phyloP scores from a whole-genome alignment of 1,140 invertebrate genomes.

The Dryas iulia region DNA sequence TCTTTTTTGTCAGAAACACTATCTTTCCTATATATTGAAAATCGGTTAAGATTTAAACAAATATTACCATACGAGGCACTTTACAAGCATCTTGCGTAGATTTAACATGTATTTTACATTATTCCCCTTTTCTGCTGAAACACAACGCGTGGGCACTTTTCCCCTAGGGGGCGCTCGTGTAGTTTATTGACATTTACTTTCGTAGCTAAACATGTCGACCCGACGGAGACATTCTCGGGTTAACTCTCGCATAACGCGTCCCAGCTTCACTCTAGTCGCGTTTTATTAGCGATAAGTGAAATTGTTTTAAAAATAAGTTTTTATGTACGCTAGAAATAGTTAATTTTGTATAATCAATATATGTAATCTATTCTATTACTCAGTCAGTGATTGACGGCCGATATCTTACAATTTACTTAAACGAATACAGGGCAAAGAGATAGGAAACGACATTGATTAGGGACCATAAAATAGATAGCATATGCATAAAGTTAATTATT shows the following conservation, averaged over 20 bases:
- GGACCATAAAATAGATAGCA: too few relatives aligned
- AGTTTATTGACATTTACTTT: conserved; percentile 79
- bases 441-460: too few relatives aligned
- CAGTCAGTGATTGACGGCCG: too few relatives aligned
- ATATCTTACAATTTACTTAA: too few relatives aligned
- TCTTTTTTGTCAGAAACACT: too few relatives aligned
- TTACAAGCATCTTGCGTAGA: conserved; percentile 29
- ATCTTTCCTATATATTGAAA: too few relatives aligned
- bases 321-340: not conserved
- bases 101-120: conserved; percentile 63
- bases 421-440: too few relatives aligned
- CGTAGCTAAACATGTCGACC: conserved; percentile 56
- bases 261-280: conserved; percentile 32
- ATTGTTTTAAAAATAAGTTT: conserved; percentile 25
- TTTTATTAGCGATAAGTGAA: conserved; percentile 40
- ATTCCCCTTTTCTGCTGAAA: conserved; percentile 45
- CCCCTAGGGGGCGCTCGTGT: conserved; percentile 57
- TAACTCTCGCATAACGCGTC: conserved; percentile 49
- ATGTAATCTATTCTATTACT: too few relatives aligned
- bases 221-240: conserved; percentile 50
- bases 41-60: not conserved
- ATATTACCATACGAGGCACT: not conserved
- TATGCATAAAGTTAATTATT: too few relatives aligned
- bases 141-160: conserved; percentile 57
- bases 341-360: too few relatives aligned